Conservation (phyloP, 2,113 vertebrate species). For the Orthonyx spaldingii region DNA sequence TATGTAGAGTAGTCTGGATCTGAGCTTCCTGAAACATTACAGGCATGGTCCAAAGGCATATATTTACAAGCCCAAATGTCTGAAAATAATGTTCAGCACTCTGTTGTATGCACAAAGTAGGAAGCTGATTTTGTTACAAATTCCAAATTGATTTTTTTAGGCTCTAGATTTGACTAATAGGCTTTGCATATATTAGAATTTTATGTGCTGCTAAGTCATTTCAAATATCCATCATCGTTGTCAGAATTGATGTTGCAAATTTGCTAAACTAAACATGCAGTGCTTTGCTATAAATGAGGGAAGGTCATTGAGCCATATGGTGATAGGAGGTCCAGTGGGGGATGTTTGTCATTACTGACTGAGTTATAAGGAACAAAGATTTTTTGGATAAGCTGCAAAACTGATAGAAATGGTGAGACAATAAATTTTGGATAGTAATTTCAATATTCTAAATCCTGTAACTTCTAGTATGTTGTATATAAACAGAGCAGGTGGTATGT, state of each 20-base stretch:
- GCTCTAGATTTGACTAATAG: neutral
- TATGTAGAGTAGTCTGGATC: neutral
- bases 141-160: neutral
- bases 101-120: neutral
- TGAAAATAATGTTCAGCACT: neutral
- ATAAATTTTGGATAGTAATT: neutral
- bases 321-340: neutral
- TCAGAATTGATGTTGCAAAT: neutral
- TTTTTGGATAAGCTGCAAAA: neutral
- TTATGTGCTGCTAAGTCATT: neutral
- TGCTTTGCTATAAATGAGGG: neutral
- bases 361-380: neutral
- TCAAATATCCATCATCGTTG: neutral
- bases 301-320: neutral
- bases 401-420: neutral
- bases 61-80: neutral
- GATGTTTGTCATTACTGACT: neutral
- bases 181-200: slow-evolving; percentile 7
- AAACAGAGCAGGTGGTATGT: neutral
- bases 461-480: neutral
- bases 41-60: neutral
- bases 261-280: neutral
- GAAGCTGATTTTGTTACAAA: neutral
- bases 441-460: neutral
- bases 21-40: neutral